A percentile compares a stretch with the other conserved stretches of the same genome.
Evolutionary conservation across 2,113 vertebrate species (phyloP).

Genomic region (Crotalus viridis): DNA sequence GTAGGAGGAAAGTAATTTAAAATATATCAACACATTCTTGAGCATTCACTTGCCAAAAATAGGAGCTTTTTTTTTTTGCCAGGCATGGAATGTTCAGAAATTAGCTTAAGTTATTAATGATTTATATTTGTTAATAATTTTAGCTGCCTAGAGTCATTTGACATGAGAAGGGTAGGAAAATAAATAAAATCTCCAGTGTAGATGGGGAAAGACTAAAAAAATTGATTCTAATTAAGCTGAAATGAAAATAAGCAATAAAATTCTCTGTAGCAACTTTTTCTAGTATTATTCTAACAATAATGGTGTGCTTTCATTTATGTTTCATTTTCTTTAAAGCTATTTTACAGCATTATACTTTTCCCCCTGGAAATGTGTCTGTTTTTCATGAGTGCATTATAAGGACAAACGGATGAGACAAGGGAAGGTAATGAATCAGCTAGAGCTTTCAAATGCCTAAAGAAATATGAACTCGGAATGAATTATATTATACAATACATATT

Average conservation of each 20-base stretch:
- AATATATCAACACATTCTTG: not conserved
- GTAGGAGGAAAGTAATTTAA: not conserved
- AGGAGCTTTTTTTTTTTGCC: not conserved
- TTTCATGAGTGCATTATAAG: conserved; percentile 36
- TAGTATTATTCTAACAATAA: not conserved
- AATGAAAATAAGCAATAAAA: not conserved
- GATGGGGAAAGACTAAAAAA: not conserved
- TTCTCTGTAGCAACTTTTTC: not conserved
- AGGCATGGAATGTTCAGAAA: not conserved
- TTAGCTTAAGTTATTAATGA: not conserved
- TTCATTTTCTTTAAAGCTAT: not conserved
- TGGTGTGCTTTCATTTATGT: conserved; percentile 10
- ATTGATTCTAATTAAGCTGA: conserved; percentile 11
- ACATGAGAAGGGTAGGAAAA: not conserved
- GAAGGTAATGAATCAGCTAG: conserved; percentile 49
- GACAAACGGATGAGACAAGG: conserved; percentile 57
- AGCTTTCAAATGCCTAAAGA: conserved; percentile 53
- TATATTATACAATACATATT: conserved; percentile 34
- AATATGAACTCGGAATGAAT: conserved; percentile 41
- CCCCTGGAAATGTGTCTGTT: conserved; percentile 26
- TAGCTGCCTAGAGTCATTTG: not conserved
- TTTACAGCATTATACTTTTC: not conserved
- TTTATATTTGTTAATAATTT: not conserved
- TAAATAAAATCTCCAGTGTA: not conserved
- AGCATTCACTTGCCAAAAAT: not conserved